phyloP scores from a whole-genome alignment of 2,113 vertebrate species.

The Charadrius vociferus region DNA sequence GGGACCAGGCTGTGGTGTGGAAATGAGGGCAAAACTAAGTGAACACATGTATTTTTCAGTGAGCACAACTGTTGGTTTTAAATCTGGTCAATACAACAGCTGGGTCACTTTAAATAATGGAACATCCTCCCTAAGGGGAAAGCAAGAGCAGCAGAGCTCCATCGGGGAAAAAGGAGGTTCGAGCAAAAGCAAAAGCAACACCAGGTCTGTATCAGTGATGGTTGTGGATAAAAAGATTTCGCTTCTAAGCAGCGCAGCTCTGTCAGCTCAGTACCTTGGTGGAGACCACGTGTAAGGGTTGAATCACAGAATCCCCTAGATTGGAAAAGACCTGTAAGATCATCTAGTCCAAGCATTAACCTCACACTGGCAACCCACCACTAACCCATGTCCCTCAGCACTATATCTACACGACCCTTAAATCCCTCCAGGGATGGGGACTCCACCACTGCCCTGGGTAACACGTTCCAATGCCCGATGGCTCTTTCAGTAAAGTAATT shows the following conservation, averaged over 20 bases:
- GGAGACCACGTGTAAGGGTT: fast-evolving
- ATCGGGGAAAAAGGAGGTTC: neutral
- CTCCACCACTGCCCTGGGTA: too few relatives aligned
- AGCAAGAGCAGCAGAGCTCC: neutral
- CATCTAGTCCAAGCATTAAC: too few relatives aligned
- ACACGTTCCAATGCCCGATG: too few relatives aligned
- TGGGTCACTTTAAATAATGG: neutral
- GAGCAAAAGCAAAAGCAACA: neutral
- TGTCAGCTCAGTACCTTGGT: neutral
- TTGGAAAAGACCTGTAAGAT: too few relatives aligned
- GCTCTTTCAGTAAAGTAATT: too few relatives aligned
- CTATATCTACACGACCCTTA: too few relatives aligned
- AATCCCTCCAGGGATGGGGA: too few relatives aligned
- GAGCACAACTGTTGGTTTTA: neutral
- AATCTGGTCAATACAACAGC: neutral
- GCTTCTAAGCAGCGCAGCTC: neutral
- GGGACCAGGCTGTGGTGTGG: neutral
- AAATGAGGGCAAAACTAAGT: neutral
- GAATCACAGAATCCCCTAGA: too few relatives aligned
- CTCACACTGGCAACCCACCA: too few relatives aligned
- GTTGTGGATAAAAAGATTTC: neutral
- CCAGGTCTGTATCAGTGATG: neutral
- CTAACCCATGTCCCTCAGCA: too few relatives aligned
- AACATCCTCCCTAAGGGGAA: neutral
- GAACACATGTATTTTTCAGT: neutral